phyloP scores from a whole-genome alignment of 2,888 invertebrate species.

The Rhodophaea formosa region DNA sequence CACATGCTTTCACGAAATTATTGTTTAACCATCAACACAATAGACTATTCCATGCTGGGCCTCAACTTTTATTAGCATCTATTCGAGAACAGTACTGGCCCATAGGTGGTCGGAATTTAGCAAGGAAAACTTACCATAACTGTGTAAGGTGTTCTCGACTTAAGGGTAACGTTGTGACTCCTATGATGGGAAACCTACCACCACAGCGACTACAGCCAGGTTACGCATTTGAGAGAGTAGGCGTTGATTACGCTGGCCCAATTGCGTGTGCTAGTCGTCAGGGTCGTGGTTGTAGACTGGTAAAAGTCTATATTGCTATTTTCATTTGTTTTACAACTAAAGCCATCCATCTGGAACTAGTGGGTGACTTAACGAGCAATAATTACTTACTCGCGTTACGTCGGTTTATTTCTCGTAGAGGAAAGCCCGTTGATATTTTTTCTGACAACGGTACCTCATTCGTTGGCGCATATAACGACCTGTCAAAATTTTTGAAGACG shows the following conservation, averaged over 20 bases:
- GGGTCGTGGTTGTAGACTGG: conserved; percentile 17
- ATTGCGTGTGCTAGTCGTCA: conserved; percentile 10
- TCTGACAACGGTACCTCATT: not conserved
- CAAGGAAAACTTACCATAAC: conserved; percentile 24
- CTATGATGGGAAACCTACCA: conserved; percentile 28
- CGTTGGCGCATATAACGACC: too few species aligned
- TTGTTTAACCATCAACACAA: too few species aligned
- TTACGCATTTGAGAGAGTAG: conserved; percentile 13
- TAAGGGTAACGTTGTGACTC: conserved; percentile 24
- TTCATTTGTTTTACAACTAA: not conserved
- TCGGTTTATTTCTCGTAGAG: not conserved
- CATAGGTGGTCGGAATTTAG: conserved; percentile 29
- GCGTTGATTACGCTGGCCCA: conserved; percentile 20
- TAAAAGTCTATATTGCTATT: conserved; percentile 16
- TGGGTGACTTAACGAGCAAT: not conserved
- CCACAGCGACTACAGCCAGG: conserved; percentile 22
- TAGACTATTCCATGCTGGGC: conserved; percentile 30
- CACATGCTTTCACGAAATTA: too few species aligned
- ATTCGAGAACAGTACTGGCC: conserved; percentile 32
- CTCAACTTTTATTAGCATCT: conserved; percentile 27
- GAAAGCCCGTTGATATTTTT: not conserved
- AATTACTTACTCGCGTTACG: not conserved
- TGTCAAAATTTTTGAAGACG: conserved; percentile 2
- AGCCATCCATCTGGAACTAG: not conserved
- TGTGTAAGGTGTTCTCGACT: conserved; percentile 32